Percentiles rank a stretch among this genome's conserved stretches.
Evolutionary conservation across 1,140 invertebrate species (phyloP).

Genomic region (Chrysopa pallens): DNA sequence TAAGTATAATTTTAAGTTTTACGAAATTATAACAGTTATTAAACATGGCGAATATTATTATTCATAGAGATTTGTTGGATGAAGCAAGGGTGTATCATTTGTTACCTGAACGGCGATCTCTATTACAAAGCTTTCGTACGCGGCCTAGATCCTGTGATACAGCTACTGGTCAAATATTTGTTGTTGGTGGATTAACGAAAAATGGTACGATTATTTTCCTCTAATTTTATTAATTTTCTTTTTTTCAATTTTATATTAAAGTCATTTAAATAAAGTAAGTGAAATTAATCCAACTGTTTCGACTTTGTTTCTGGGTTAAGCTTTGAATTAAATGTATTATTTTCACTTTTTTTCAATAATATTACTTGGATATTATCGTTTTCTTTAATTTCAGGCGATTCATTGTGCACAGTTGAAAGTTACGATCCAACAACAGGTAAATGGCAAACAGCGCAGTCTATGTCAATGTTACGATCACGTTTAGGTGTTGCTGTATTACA

Average conservation of each 20-base stretch:
- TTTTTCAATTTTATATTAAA: too few relatives aligned
- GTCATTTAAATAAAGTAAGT: too few relatives aligned
- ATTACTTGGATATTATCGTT: not conserved
- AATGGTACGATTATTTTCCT: constrained; percentile 28
- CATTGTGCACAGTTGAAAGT: constrained; percentile 72
- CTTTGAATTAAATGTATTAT: not conserved
- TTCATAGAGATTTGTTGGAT: constrained; percentile 53
- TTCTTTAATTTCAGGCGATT: constrained; percentile 39
- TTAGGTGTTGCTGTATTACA: constrained; percentile 71
- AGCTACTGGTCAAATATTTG: constrained; percentile 65
- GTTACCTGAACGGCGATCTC: constrained; percentile 60
- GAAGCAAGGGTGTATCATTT: constrained; percentile 72
- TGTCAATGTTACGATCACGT: constrained; percentile 68
- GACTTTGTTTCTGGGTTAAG: too few relatives aligned
- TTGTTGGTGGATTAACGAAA: constrained; percentile 73
- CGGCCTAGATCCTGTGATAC: constrained; percentile 59
- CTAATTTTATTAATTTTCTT: not conserved
- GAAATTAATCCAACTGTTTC: too few relatives aligned
- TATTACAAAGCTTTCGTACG: constrained; percentile 59
- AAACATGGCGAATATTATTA: constrained; percentile 1
- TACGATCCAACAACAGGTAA: constrained; percentile 53
- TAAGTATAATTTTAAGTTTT: not conserved
- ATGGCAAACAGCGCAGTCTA: constrained; percentile 67
- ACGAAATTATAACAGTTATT: not conserved
- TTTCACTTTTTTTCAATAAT: not conserved